A percentile compares a stretch with the other conserved stretches of the same genome.
These are phyloP conservation scores for Chaenogobius annularis DNA, from an alignment of 2,113 vertebrate species.

Conservation along the genomic window DNA sequence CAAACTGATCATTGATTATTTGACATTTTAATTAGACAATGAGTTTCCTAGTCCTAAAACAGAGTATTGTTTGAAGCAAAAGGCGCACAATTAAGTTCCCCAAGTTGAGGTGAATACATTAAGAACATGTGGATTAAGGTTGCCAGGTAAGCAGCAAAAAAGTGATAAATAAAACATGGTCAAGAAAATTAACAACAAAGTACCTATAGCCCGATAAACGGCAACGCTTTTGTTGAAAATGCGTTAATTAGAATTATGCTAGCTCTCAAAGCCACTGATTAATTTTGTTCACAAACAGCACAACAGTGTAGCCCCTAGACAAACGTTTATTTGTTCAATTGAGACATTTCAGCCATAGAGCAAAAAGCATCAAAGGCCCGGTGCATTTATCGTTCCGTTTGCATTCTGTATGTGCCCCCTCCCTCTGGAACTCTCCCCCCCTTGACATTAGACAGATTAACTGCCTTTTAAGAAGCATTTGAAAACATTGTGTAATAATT, in stretches of 20 bases:
- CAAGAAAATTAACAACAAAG: neutral
- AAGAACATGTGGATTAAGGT: neutral
- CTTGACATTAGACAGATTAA: too few relatives aligned
- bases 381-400: neutral
- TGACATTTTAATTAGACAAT: neutral
- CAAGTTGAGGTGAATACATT: neutral
- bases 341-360: neutral
- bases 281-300: neutral
- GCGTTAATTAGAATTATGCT: neutral
- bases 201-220: neutral
- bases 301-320: conserved; percentile 1
- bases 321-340: conserved; percentile 2
- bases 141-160: neutral
- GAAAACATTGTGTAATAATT: too few relatives aligned
- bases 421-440: too few relatives aligned
- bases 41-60: neutral
- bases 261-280: conserved; percentile 2
- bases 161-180: neutral
- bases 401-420: too few relatives aligned
- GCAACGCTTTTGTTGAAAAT: neutral
- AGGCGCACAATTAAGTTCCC: neutral
- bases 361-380: neutral
- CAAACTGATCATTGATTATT: neutral
- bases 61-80: neutral
- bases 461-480: too few relatives aligned